Evolutionary conservation across 1,140 invertebrate genomes (phyloP).

Genomic region (Eumeta japonica): DNA sequence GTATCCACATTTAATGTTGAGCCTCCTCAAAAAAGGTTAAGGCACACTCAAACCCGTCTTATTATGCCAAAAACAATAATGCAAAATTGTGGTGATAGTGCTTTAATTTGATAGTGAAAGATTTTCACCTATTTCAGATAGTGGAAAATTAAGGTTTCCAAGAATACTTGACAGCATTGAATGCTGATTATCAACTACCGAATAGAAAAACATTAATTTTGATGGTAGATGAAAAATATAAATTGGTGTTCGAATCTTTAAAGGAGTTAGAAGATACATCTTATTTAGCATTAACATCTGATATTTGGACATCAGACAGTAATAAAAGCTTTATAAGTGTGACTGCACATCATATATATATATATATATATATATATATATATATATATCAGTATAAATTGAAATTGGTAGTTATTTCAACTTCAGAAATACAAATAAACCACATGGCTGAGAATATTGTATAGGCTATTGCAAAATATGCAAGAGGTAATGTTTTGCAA

Average conservation of each 20-base stretch:
- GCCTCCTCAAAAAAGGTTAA: no score
- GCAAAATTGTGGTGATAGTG: slow-evolving; percentile 10
- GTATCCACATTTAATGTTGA: no score
- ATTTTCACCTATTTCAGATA: slow-evolving; percentile 13
- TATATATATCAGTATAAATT: slow-evolving; percentile 14
- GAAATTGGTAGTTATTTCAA: slow-evolving; percentile 14
- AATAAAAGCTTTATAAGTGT: slow-evolving; percentile 19
- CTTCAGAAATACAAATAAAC: slow-evolving; percentile 10
- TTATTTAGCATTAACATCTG: slow-evolving; percentile 18
- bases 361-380: no score
- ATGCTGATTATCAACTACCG: slow-evolving; percentile 16
- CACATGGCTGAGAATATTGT: slow-evolving; percentile 16
- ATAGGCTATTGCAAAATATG: slow-evolving; percentile 8
- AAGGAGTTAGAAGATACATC: slow-evolving; percentile 9
- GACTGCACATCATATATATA: slow-evolving; percentile 21
- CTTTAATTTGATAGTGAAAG: slow-evolving; percentile 13
- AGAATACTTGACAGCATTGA: slow-evolving; percentile 13
- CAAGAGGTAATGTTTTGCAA: slow-evolving; percentile 10
- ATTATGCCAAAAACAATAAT: slow-evolving; percentile 12
- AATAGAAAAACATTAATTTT: slow-evolving; percentile 15
- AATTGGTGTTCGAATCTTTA: slow-evolving; percentile 7
- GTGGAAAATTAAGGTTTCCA: slow-evolving; percentile 17
- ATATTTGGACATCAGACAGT: slow-evolving; percentile 25
- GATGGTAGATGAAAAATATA: slow-evolving; percentile 17
- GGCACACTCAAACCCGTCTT: slow-evolving; percentile 10